Base-by-base conservation (phyloP, 2,113 vertebrate genomes). In the Columba janthina region DNA sequence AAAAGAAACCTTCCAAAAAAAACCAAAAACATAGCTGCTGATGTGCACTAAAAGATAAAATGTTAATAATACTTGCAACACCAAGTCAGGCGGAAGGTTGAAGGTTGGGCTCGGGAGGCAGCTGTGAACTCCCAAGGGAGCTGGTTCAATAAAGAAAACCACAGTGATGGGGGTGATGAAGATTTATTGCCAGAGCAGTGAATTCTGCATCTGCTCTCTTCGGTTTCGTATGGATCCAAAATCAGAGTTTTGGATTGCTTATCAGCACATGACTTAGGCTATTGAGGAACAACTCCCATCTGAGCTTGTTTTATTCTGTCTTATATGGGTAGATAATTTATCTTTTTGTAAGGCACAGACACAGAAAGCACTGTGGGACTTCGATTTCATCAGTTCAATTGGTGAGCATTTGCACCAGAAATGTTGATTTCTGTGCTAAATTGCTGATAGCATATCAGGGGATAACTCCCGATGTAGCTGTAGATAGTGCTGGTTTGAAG, bases 181-280 rank as follows among this genome's bases (percentile, higher is more conserved):
- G 97, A 98, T 97, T 97, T 97, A 98, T 98, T 88, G 91, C 90
- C 93, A 90, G 87, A 66, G 20, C 77, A 61, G 88, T 75, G 64
- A 46, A 87, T 93, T 92, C 89, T 96, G 93, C 97, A 98, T 98
- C 97, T 97, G 97, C 92, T 93, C 77, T 69, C 56, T 66, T 90
- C 85, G 83, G 84, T 94, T 97, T 96, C 96, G 88, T 90, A 93
- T 60, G 91, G 93, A 97, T 96, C 94, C 93, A 93, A 94, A 97
- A 92, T 90, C 7, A 1, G 85, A 89, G 60, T 67, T 89, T 95
- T 38, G 86, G 69, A 40, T 89, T 87, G 78, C 80, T 82, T 85
- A 51, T 64, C 76, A 93, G 87, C 70, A 87, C 15, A 6, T 62
- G 65, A 65, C 88, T 80, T 58, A 0, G 0, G 1, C 61, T 83